Evolutionary conservation across 2,113 vertebrate species (phyloP), one percentile per base, ranked within the genome.

Genomic region (Lutjanus erythropterus): DNA sequence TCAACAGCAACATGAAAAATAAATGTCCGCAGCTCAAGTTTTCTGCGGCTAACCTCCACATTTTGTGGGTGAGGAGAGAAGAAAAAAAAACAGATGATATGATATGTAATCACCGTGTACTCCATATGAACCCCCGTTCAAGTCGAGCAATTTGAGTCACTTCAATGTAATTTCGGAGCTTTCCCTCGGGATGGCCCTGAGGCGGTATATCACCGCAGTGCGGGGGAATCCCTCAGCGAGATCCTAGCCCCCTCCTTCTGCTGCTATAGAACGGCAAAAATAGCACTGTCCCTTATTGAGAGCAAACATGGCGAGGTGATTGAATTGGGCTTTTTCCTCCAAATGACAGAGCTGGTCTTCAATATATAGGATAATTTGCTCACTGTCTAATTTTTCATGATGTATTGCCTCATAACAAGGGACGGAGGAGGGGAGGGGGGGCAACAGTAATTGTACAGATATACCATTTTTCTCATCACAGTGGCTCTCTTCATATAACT

Each of bases 211-310:
- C 88, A 81, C 75, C 19, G 74, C 89, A 87, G 89, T 85, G 89
- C 71, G 52, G 81, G 89, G 90, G 86, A 86, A 89, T 91, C 90
- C 92, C 91, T 87, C 46, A 66, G 47, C 18, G 61, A 35, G 39
- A 44, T 56, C 77, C 72, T 67, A 12, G 6, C 70, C 72, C 71
- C 77, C 39, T 65, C 39, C 79, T 66, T 19, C 65, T 47, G 41
- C 78, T 60, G 77, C 81, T 77, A 80, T 85, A 71, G 77, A 87
- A 81, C 2, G 66, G 52, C 83, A 92, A 88, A 92, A 92, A 92
- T 87, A 91, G 86, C 66, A 0, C 42, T 6, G 42, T 76, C 81
- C 76, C 86, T 87, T 80, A 75, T 73, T 80, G 71, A 67, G 60
- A 56, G 55, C 27, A 55, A 69, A 72, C 50, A 55, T 5, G 0